phyloP scores from a whole-genome alignment of 2,797 vertebrate species.

The Cyclopterus lumpus region DNA sequence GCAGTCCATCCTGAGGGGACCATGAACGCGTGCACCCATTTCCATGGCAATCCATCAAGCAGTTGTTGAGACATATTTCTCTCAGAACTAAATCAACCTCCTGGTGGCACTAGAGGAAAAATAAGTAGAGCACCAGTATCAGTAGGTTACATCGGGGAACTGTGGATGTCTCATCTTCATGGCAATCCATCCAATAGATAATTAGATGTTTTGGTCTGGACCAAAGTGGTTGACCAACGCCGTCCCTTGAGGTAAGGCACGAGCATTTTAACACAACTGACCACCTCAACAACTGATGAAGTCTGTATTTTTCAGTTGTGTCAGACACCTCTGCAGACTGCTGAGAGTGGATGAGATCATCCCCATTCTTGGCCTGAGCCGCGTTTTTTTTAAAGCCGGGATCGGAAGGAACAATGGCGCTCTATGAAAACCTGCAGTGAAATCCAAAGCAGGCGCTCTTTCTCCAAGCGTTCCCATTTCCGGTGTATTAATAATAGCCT shows the following conservation, averaged over 20 bases:
- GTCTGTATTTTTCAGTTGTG: not conserved
- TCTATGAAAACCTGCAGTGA: conserved; percentile 71
- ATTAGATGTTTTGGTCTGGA: not conserved
- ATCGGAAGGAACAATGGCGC: conserved; percentile 76
- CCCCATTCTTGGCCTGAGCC: conserved; percentile 50
- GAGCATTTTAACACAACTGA: not conserved
- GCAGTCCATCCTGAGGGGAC: not conserved
- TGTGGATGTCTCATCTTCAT: not conserved
- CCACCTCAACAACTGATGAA: conserved; percentile 3
- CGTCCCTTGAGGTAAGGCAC: not conserved
- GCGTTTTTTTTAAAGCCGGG: conserved; percentile 46
- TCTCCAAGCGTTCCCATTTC: conserved; percentile 70
- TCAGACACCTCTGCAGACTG: conserved; percentile 15
- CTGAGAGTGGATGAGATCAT: conserved; percentile 68
- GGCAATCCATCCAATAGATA: not conserved
- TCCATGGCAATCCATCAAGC: not conserved
- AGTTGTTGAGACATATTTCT: not conserved
- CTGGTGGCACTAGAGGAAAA: not conserved
- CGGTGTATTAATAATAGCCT: conserved; percentile 80
- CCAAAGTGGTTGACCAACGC: not conserved
- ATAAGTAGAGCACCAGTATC: not conserved
- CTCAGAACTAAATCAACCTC: not conserved
- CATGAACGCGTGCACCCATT: not conserved
- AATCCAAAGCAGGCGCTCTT: conserved; percentile 57
- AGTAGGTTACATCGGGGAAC: not conserved